These are phyloP conservation scores for Lutraria rhynchaena DNA, from an alignment of 1,140 invertebrate genomes.

Conservation along the genomic window DNA sequence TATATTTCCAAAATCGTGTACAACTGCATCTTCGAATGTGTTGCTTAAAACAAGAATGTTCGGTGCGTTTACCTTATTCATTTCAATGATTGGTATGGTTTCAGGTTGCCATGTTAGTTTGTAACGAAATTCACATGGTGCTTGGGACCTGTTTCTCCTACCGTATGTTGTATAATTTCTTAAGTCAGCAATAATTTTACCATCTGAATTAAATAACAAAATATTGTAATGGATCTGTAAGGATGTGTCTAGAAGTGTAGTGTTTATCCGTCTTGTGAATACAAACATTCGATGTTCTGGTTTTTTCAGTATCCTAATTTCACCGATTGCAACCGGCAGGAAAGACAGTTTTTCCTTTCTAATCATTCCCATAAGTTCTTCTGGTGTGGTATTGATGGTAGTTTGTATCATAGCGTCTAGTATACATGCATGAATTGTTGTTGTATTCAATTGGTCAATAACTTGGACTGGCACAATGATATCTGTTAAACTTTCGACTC, in stretches of 20 bases:
- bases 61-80: not conserved
- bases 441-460: not conserved
- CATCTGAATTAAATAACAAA: not conserved
- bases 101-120: not conserved
- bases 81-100: no score
- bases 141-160: not conserved
- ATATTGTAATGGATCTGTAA: conserved; percentile 15
- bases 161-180: conserved; percentile 17
- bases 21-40: no score
- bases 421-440: conserved; percentile 37
- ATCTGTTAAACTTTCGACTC: conserved; percentile 1
- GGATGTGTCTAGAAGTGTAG: conserved; percentile 5
- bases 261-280: conserved; percentile 15
- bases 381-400: not conserved
- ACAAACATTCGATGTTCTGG: conserved; percentile 5
- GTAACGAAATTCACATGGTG: conserved; percentile 11
- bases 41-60: conserved; percentile 4
- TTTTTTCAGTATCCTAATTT: not conserved
- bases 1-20: not conserved
- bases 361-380: not conserved
- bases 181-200: not conserved
- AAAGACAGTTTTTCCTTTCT: not conserved
- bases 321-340: conserved; percentile 16
- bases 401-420: conserved; percentile 45
- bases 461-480: not conserved